Base-by-base conservation (phyloP, 37 sponge, comb jelly and placozoan genomes). In the Cliona cf. orientalis region DNA sequence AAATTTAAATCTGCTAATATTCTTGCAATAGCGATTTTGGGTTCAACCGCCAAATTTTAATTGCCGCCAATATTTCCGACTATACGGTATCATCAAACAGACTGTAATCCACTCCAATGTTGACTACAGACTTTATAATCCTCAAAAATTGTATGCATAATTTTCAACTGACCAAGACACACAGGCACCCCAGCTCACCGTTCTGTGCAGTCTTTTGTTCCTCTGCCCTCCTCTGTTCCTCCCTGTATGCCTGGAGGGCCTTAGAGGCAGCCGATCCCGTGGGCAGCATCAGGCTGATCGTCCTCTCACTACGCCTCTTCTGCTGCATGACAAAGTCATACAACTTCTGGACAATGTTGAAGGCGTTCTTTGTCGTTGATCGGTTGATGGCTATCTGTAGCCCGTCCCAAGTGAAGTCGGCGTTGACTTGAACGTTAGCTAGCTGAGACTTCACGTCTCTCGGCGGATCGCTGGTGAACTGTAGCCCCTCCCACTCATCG, bases 271-370 rank as follows among this genome's bases (percentile, higher is more conserved):
- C 74, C 19, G 79, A 80, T 5, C 78, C 87, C 23, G 84, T 72
- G 2, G 93, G 93, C 34, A 87, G 41, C 88, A 92, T 87, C 31
- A 77, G 42, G 49, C 72, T 73, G 26, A 92, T 65, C 14, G 93
- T 92, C 12, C 84, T 71, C 56, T 92, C 93, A 76, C 89, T 87
- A 2, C 93, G 78, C 19, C 76, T 39, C 71, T 92, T 92, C 65
- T 92, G 93, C 58, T 92, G 93, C 42, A 87, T 44, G 1, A 92
- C 29, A 71, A 92, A 92, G 5, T 92, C 89, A 17, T 75, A 38
- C 60, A 92, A 46, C 40, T 84, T 82, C 76, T 78, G 74, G 1
- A 80, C 88, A 71, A 92, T 92, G 55, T 87, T 84, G 28, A 87
- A 80, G 39, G 80, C 12, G 19, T 71, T 38, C 46, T 74, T 42